These are phyloP conservation scores for Drosophila phalerata DNA, from an alignment of 2,888 invertebrate genomes.

Conservation along the genomic window DNA sequence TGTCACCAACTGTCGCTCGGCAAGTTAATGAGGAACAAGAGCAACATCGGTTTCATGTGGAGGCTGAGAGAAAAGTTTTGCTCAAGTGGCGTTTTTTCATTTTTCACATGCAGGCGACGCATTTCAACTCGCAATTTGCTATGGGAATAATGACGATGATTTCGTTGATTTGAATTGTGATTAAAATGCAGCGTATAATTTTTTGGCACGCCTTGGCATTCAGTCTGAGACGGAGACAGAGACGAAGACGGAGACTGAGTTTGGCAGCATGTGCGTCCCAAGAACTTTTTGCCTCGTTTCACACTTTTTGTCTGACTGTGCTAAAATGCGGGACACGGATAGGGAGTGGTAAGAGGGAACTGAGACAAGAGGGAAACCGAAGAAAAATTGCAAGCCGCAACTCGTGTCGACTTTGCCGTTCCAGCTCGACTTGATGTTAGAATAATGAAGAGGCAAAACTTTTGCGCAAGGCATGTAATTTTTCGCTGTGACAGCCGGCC, in stretches of 20 bases:
- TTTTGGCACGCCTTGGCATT: constrained; percentile 58
- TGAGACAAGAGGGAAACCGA: constrained; percentile 38
- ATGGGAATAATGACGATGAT: constrained; percentile 78
- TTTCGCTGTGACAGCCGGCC: constrained; percentile 84
- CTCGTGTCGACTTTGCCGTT: constrained; percentile 76
- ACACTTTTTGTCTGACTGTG: constrained; percentile 73
- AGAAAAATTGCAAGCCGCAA: constrained; percentile 82
- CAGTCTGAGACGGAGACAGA: constrained; percentile 1
- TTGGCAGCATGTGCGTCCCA: constrained; percentile 69
- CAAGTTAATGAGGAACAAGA: constrained; percentile 65
- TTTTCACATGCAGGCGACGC: constrained; percentile 45
- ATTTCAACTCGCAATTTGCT: constrained; percentile 44
- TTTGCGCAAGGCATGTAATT: constrained; percentile 84
- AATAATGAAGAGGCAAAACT: constrained; percentile 84
- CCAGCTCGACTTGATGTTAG: constrained; percentile 79
- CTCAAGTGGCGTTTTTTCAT: constrained; percentile 61
- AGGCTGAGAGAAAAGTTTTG: constrained; percentile 44
- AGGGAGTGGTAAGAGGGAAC: constrained; percentile 5
- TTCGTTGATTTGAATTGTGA: constrained; percentile 83
- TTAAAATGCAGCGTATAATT: constrained; percentile 83
- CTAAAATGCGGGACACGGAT: constrained; percentile 21
- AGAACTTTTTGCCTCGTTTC: constrained; percentile 74
- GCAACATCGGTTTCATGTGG: constrained; percentile 31
- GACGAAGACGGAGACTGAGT: constrained; percentile 14
- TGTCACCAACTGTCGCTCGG: constrained; percentile 44